Evolutionary conservation across 2,113 vertebrate genomes (phyloP).

Genomic region (Urocolius indicus): DNA sequence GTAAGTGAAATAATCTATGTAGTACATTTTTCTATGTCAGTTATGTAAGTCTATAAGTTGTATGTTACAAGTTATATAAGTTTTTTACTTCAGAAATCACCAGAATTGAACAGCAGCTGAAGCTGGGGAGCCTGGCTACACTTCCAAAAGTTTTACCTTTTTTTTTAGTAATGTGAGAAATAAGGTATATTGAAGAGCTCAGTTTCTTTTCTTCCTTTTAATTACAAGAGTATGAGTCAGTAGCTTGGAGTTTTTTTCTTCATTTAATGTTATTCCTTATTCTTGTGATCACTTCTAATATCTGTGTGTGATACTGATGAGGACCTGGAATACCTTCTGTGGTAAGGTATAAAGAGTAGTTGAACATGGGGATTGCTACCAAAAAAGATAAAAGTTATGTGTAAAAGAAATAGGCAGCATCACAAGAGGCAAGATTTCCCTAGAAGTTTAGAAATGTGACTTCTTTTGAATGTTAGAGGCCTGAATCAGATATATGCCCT

Average conservation of each 20-base stretch:
- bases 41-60: too few species aligned
- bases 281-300: neutral
- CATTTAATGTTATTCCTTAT: neutral
- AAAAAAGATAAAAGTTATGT: neutral
- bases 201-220: neutral
- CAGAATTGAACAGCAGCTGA: neutral
- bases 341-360: neutral
- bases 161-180: neutral
- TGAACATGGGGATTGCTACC: neutral
- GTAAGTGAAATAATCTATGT: constrained; percentile 29
- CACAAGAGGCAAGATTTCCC: accelerated
- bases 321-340: neutral
- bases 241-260: neutral
- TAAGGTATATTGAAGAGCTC: neutral
- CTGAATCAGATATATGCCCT: accelerated
- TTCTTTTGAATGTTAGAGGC: neutral
- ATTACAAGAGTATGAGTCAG: neutral
- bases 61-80: too few species aligned
- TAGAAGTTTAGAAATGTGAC: neutral
- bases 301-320: neutral
- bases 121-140: neutral
- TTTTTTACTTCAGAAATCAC: neutral
- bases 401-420: neutral
- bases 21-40: accelerated
- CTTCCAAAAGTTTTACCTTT: neutral